Percentiles rank a stretch among this genome's conserved stretches.
Evolutionary conservation across 1,140 invertebrate genomes (phyloP).

Genomic region (Chymomyza costata): DNA sequence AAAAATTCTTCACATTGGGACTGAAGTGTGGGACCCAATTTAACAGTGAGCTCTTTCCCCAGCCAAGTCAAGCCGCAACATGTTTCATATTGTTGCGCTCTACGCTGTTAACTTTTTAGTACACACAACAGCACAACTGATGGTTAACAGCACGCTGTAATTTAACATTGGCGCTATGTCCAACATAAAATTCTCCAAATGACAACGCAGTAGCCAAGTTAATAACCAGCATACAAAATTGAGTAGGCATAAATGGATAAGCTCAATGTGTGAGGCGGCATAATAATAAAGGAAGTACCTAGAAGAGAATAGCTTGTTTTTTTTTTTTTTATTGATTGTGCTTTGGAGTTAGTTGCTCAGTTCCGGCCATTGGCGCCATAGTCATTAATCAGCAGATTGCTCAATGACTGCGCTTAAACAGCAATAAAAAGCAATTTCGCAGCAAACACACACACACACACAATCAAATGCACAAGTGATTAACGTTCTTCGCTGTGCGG

Average conservation of each 20-base stretch:
- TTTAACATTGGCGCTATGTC: too few relatives aligned
- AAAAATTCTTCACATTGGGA: slow-evolving; percentile 17
- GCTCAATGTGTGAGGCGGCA: too few relatives aligned
- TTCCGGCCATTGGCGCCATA: slow-evolving; percentile 36
- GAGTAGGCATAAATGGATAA: too few relatives aligned
- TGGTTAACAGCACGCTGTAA: slow-evolving; percentile 15
- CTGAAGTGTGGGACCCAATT: slow-evolving; percentile 6
- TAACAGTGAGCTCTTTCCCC: slow-evolving; percentile 2
- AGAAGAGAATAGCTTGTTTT: too few relatives aligned
- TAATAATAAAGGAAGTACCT: slow-evolving; percentile 8
- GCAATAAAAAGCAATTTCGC: slow-evolving; percentile 51
- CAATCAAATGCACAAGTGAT: not conserved
- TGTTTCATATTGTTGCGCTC: slow-evolving; percentile 17
- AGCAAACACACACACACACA: not conserved
- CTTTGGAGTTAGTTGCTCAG: slow-evolving; percentile 18
- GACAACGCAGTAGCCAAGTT: slow-evolving; percentile 49
- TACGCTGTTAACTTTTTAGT: slow-evolving; percentile 28
- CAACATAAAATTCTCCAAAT: slow-evolving; percentile 31
- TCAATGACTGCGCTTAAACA: slow-evolving; percentile 36
- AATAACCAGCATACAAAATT: slow-evolving; percentile 50
- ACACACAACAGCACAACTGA: slow-evolving; percentile 16
- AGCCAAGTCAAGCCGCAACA: slow-evolving; percentile 11
- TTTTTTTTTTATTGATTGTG: too few relatives aligned
- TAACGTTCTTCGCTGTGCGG: slow-evolving; percentile 20
- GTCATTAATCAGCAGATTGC: slow-evolving; percentile 39